Evolutionary conservation across 2,888 invertebrate species (phyloP).

Genomic region (Tholera decimalis): DNA sequence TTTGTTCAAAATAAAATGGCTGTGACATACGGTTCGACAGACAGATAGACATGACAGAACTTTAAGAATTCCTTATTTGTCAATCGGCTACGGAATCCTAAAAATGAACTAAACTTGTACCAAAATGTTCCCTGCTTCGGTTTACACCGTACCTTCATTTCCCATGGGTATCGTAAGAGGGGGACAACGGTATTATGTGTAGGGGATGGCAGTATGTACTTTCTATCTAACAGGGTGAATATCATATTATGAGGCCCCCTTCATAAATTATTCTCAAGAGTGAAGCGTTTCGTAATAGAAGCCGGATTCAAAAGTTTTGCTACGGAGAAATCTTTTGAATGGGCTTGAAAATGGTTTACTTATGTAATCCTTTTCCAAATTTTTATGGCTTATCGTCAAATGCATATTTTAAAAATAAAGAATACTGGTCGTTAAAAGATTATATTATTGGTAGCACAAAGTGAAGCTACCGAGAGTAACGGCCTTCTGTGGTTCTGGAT

Average conservation of each 20-base stretch:
- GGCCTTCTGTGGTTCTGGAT: too few relatives aligned
- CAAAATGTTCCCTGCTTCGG: conserved; percentile 29
- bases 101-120: conserved; percentile 24
- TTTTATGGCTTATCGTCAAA: not conserved
- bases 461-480: too few relatives aligned
- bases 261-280: conserved; percentile 49
- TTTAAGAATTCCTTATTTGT: too few relatives aligned
- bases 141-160: conserved; percentile 43
- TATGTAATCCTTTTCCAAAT: not conserved
- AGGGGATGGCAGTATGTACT: conserved; percentile 51
- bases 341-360: not conserved
- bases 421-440: too few relatives aligned
- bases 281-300: conserved; percentile 16
- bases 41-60: too few relatives aligned
- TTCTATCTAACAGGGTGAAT: conserved; percentile 53
- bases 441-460: too few relatives aligned
- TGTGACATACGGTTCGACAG: too few relatives aligned
- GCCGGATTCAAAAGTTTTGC: conserved; percentile 13
- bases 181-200: conserved; percentile 45
- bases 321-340: conserved; percentile 5
- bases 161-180: conserved; percentile 51
- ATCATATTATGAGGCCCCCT: conserved; percentile 50
- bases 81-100: too few relatives aligned
- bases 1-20: too few relatives aligned
- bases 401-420: not conserved